Evolutionary conservation across 2,113 vertebrate genomes (phyloP), one percentile per base, ranked within the genome.

Genomic region (Aphelocoma coerulescens): DNA sequence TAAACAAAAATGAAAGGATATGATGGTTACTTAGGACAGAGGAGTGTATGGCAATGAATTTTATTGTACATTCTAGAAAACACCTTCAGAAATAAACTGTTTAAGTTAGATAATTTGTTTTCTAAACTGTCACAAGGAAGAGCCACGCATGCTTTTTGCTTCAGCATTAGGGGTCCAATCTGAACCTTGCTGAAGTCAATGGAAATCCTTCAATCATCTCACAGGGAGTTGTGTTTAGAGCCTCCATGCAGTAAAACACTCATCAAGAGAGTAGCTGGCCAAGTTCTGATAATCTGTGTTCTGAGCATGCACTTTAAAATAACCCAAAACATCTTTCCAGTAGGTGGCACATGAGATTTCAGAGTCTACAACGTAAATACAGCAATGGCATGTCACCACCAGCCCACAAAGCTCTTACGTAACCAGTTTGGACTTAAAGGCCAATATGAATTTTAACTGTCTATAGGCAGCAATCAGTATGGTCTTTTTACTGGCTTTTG

Each of bases 301-400:
- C 49, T 57, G 8, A 77, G 54, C 1, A 0, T 51, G 55, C 49
- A 51, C 63, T 46, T 94, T 74, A 83, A 73, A 92, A 79, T 92
- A 94, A 86, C 21, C n/a, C 63, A 87, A 88, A 93, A n/a, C 44
- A 69, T 71, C 62, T 88, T 85, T 86, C 78, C 92, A 52, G 71
- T 65, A 92, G 93, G 69, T 88, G 89, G 89, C 58, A 93, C 37
- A 39, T 85, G 80, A 88, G 62, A 91, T 94, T 51, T 90, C 51
- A 0, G 74, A 62, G 73, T 41, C 58, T 74, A 30, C 84, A 84
- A 61, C 0, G 0, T 82, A 71, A 79, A 72, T 41, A 74, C 39
- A 77, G 62, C 43, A 41, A 74, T 65, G 44, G 43, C 54, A 37
- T 33, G 37, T 74, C 80, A 94, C 54, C 72, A 77, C n/a, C 58